Evolutionary conservation across 2,888 invertebrate species (phyloP), one percentile per base, ranked within the genome.

Genomic region (Diabrotica balteata): DNA sequence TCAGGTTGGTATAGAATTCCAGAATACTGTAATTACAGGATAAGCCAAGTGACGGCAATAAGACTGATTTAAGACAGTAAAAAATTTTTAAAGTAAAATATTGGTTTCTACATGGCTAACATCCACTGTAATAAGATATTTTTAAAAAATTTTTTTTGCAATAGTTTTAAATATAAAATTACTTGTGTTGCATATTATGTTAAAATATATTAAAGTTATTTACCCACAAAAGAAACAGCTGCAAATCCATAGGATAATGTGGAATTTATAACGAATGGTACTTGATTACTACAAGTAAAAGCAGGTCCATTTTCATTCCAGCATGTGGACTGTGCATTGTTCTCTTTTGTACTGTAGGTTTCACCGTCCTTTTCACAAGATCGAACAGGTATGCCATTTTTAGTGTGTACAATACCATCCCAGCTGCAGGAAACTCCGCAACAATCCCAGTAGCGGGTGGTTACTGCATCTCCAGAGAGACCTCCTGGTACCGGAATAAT

Each of bases 391-490:
- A 64, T 47, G 9, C 42, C 59, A 22, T 32, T 59, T 44, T 60
- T 61, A 32, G 54, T 54, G 22, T 60, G 22, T 8, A 71, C 45
- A 47, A 68, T 71, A n/a, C 66, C 71, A 8, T 57, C 54, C 71
- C 71, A 71, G 10, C 53, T 61, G 52, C 71, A 71, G 2, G 71
- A 68, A 7, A 66, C 68, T 10, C 68, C 68, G 50, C 71, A 71
- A 50, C 71, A 71, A 45, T 71, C 71, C 71, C 71, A 71, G 22
- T 71, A 71, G 6, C 71, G 53, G 44, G 71, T 71, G 46, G 71
- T 71, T 9, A 51, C 58, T 4, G 68, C 71, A 8, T 49, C 53
- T 7, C 71, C 71, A 32, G 55, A 54, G 8, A 68, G 42, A 7
- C 71, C 71, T 22, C 61, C 66, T 7, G 58, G 63, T n/a, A 63